Evolutionary conservation across 2,888 invertebrate genomes (phyloP).

Genomic region (Himalopsyche japonica): DNA sequence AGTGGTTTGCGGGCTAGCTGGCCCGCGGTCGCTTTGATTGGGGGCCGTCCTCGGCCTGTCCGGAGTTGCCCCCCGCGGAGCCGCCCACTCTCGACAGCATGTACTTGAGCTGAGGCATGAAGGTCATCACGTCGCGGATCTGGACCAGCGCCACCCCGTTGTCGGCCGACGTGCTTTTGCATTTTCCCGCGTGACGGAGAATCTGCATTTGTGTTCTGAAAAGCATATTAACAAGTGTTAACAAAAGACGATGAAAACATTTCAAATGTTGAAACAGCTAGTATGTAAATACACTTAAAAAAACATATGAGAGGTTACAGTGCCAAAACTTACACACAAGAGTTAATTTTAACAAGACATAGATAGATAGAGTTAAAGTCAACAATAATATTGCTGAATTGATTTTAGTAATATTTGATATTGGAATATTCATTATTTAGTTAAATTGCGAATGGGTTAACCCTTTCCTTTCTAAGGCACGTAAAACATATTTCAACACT

Average conservation of each 20-base stretch:
- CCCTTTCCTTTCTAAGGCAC: too few species aligned
- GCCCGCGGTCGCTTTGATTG: constrained; percentile 51
- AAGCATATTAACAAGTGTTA: background rate
- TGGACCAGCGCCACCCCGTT: constrained; percentile 80
- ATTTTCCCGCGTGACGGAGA: constrained; percentile 75
- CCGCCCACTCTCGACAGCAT: constrained; percentile 67
- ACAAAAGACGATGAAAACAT: background rate
- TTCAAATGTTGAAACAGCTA: too few species aligned
- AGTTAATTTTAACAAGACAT: too few species aligned
- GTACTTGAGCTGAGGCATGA: constrained; percentile 86
- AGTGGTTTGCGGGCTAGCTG: constrained; percentile 45
- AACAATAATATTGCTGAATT: too few species aligned
- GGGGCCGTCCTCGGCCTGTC: constrained; percentile 42
- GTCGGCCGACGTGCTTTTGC: constrained; percentile 64
- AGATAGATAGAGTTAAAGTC: too few species aligned
- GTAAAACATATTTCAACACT: too few species aligned
- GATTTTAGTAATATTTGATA: too few species aligned
- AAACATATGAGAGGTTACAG: too few species aligned
- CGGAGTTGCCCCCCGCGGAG: constrained; percentile 42
- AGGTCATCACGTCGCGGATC: constrained; percentile 81
- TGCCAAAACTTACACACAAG: too few species aligned
- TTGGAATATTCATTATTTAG: too few species aligned
- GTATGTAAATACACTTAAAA: too few species aligned
- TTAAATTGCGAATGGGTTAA: too few species aligned
- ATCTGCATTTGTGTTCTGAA: constrained; percentile 74